A percentile compares a stretch with the other conserved stretches of the same genome.
These are phyloP conservation scores for Rhizoglyphus robini DNA, from an alignment of 1,140 invertebrate genomes.

Conservation along the genomic window DNA sequence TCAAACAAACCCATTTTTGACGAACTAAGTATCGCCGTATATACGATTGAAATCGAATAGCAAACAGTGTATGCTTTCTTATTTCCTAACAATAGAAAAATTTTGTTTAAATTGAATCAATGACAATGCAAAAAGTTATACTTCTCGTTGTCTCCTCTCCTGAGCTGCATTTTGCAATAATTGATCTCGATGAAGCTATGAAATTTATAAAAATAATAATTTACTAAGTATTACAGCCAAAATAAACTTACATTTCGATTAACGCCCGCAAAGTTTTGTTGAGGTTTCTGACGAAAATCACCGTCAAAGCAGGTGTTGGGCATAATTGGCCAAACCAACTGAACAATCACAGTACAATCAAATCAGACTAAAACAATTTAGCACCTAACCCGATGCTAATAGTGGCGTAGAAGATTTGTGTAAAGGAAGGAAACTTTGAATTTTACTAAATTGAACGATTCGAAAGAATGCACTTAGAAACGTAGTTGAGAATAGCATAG, in stretches of 20 bases:
- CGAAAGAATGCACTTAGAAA: too few species aligned
- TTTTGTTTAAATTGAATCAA: background rate
- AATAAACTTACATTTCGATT: slow-evolving; percentile 44
- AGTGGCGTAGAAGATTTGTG: too few species aligned
- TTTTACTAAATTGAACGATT: too few species aligned
- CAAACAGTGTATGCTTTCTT: slow-evolving; percentile 3
- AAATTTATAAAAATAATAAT: background rate
- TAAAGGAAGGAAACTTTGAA: too few species aligned
- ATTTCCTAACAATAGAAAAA: background rate
- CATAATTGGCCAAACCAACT: background rate
- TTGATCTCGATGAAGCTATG: slow-evolving; percentile 49
- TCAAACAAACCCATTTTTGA: background rate
- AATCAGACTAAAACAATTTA: background rate
- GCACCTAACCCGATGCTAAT: too few species aligned
- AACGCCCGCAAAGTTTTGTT: slow-evolving; percentile 76
- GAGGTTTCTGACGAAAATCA: slow-evolving; percentile 66
- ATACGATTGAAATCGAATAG: background rate
- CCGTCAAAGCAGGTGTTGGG: slow-evolving; percentile 46
- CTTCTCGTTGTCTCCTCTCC: slow-evolving; percentile 71
- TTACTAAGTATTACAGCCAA: background rate
- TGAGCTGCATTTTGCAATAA: slow-evolving; percentile 61
- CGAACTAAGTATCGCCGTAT: background rate
- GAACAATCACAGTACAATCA: background rate
- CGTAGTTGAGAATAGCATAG: too few species aligned
- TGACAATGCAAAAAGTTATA: slow-evolving; percentile 31